These are phyloP conservation scores for Muscicapa comitata DNA, from an alignment of 2,797 vertebrate genomes.

Conservation along the genomic window DNA sequence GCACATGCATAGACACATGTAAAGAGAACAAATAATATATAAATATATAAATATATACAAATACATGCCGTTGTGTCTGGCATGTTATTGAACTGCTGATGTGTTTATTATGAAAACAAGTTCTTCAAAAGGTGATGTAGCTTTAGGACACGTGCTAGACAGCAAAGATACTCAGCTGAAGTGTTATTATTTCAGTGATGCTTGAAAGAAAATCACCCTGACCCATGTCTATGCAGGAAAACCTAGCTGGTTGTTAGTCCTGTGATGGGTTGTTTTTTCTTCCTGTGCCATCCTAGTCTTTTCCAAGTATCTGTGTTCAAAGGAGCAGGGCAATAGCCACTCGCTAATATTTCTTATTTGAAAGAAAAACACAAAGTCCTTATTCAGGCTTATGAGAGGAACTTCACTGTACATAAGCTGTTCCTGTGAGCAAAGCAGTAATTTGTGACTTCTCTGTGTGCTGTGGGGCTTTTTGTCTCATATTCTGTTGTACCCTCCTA, in stretches of 20 bases:
- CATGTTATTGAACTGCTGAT: neutral
- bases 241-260: neutral
- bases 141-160: neutral
- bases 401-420: neutral
- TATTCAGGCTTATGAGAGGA: neutral
- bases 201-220: neutral
- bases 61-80: neutral
- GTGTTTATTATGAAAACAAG: neutral
- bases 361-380: neutral
- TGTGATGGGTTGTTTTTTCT: neutral
- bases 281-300: neutral
- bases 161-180: neutral
- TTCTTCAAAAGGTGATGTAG: neutral
- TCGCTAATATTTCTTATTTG: neutral
- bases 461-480: neutral
- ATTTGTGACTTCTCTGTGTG: neutral
- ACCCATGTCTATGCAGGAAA: neutral
- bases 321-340: neutral
- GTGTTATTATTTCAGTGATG: neutral
- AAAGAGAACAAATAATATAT: neutral
- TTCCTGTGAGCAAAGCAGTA: neutral
- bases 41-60: neutral
- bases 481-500: neutral
- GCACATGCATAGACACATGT: accelerated
- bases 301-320: neutral